These are phyloP conservation scores for Dimorphilus gyrociliatus DNA, from an alignment of 2,888 invertebrate genomes.

Conservation along the genomic window DNA sequence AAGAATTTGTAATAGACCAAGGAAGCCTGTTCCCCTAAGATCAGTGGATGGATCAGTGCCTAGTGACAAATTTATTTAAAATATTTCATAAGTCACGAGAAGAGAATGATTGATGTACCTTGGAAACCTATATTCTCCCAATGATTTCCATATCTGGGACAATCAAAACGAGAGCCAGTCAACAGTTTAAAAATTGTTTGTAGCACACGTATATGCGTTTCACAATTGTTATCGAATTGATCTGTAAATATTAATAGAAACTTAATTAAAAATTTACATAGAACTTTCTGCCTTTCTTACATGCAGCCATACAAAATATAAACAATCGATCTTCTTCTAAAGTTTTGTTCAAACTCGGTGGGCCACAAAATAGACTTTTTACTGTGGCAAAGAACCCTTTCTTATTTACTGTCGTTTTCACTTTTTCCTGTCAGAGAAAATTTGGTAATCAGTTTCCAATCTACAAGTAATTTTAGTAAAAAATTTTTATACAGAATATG, in stretches of 20 bases:
- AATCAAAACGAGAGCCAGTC: slow-evolving; percentile 38
- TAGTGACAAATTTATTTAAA: slow-evolving; percentile 7
- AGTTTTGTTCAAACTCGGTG: slow-evolving; percentile 34
- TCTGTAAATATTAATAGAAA: slow-evolving; percentile 18
- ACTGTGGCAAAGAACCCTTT: slow-evolving; percentile 21
- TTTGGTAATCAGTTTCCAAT: too few relatives aligned
- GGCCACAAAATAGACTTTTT: slow-evolving; percentile 34
- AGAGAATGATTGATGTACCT: slow-evolving; percentile 19
- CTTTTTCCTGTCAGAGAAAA: too few relatives aligned
- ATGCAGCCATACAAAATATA: slow-evolving; percentile 39
- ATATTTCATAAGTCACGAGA: neutral
- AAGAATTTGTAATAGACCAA: slow-evolving; percentile 41
- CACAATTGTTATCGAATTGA: slow-evolving; percentile 34
- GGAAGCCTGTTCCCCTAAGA: slow-evolving; percentile 41
- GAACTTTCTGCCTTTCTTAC: slow-evolving; percentile 22
- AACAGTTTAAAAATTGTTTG: slow-evolving; percentile 40
- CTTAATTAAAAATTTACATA: neutral
- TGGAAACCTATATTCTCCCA: slow-evolving; percentile 46
- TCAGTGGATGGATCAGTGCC: slow-evolving; percentile 44
- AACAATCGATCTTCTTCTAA: slow-evolving; percentile 35
- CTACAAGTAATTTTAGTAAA: too few relatives aligned
- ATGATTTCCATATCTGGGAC: slow-evolving; percentile 40
- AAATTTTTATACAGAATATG: too few relatives aligned
- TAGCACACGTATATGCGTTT: slow-evolving; percentile 37
- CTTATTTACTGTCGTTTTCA: too few relatives aligned